Evolutionary conservation across 1,140 invertebrate species (phyloP).

Genomic region (Galleria mellonella): DNA sequence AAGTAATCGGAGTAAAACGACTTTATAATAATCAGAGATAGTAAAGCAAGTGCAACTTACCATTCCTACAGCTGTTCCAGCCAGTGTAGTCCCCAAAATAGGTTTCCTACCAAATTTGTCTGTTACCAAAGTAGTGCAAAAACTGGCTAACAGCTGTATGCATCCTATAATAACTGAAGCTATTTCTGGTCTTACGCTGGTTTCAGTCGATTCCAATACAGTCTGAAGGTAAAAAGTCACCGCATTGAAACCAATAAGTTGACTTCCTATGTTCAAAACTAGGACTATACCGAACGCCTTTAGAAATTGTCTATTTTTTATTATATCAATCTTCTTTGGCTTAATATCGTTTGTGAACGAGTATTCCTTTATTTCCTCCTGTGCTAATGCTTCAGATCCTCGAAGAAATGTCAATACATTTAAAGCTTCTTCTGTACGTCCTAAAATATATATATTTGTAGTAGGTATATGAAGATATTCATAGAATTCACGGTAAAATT

Average conservation of each 20-base stretch:
- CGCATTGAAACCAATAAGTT: conserved; percentile 81
- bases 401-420: conserved; percentile 20
- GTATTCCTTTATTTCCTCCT: conserved; percentile 27
- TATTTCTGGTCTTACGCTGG: conserved; percentile 75
- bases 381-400: conserved; percentile 19
- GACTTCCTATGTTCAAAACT: conserved; percentile 74
- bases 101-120: conserved; percentile 78
- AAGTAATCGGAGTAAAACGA: too few relatives aligned
- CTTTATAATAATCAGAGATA: too few relatives aligned
- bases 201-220: conserved; percentile 77
- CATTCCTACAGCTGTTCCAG: conserved; percentile 73
- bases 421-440: conserved; percentile 15
- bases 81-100: conserved; percentile 74
- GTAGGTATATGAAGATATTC: too few relatives aligned
- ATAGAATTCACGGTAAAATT: too few relatives aligned
- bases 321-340: conserved; percentile 3
- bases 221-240: conserved; percentile 81
- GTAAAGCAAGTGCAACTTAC: conserved; percentile 28
- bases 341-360: background rate
- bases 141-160: conserved; percentile 74
- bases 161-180: conserved; percentile 80
- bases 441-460: conserved; percentile 10
- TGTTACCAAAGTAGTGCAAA: conserved; percentile 72
- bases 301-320: conserved; percentile 19
- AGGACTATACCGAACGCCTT: conserved; percentile 18